Percentiles rank a stretch among this genome's conserved stretches.
These are phyloP conservation scores for Smithornis capensis DNA, from an alignment of 2,113 vertebrate species.

Conservation along the genomic window DNA sequence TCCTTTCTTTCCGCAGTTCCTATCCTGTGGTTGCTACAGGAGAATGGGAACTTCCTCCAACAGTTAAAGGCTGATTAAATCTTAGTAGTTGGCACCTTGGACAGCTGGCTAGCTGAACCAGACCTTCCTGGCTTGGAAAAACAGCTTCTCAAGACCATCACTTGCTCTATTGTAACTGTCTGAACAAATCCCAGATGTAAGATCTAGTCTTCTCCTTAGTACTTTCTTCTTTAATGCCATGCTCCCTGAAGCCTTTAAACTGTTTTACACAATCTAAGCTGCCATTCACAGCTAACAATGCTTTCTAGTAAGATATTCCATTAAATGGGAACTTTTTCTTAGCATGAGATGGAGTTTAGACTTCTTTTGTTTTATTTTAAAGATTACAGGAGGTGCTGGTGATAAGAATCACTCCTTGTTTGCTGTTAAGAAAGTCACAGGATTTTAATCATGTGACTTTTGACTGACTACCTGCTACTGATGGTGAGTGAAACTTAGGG, in stretches of 20 bases:
- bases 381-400: neutral
- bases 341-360: neutral
- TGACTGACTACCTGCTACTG: neutral
- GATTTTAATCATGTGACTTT: neutral
- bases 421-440: neutral
- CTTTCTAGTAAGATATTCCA: neutral
- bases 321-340: neutral
- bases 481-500: neutral
- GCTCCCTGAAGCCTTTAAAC: neutral
- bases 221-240: neutral
- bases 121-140: neutral
- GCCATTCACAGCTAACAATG: neutral
- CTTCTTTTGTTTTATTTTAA: neutral
- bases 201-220: neutral
- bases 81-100: neutral
- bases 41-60: neutral
- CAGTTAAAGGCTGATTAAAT: neutral
- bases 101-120: neutral
- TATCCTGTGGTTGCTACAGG: neutral
- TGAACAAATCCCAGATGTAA: neutral
- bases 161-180: neutral
- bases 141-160: neutral
- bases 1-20: neutral
- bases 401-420: neutral
- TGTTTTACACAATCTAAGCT: neutral